These are phyloP conservation scores for Dynastes grantii DNA, from an alignment of 2,888 invertebrate genomes.

Conservation along the genomic window DNA sequence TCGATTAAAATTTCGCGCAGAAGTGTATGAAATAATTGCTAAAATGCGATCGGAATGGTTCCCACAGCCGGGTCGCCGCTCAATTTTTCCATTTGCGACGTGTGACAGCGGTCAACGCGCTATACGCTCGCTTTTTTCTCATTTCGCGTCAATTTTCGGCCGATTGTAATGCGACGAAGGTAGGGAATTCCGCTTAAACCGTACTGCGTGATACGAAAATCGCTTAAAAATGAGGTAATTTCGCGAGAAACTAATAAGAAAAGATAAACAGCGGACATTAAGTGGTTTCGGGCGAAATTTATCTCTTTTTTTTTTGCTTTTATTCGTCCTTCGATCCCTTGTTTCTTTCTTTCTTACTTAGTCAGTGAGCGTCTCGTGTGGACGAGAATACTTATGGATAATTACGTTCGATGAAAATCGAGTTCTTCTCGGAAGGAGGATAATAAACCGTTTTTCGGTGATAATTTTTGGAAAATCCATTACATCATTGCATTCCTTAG, in stretches of 20 bases:
- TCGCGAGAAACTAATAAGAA: constrained; percentile 21
- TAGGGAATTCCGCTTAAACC: constrained; percentile 30
- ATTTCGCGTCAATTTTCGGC: constrained; percentile 7
- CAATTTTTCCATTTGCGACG: constrained; percentile 1
- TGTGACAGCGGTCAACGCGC: constrained; percentile 28
- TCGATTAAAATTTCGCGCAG: constrained; percentile 45
- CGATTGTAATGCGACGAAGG: constrained; percentile 28
- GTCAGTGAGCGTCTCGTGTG: neutral
- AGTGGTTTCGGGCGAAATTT: constrained; percentile 29
- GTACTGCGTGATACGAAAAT: constrained; percentile 31
- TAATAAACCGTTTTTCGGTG: constrained; percentile 16
- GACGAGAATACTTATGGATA: constrained; percentile 32
- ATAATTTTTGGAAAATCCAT: constrained; percentile 40
- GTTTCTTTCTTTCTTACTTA: neutral
- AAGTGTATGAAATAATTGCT: constrained; percentile 38
- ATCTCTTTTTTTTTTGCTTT: constrained; percentile 8
- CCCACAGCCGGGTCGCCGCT: constrained; percentile 30
- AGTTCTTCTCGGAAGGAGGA: constrained; percentile 28
- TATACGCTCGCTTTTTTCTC: neutral
- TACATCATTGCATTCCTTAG: constrained; percentile 27
- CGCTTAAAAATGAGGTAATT: constrained; percentile 40
- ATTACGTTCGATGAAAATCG: constrained; percentile 34
- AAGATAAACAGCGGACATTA: constrained; percentile 24
- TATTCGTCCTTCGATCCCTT: neutral
- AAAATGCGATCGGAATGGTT: constrained; percentile 35